A percentile compares a stretch with the other conserved stretches of the same genome.
These are phyloP conservation scores for Uria lomvia DNA, from an alignment of 2,113 vertebrate species.

Conservation along the genomic window DNA sequence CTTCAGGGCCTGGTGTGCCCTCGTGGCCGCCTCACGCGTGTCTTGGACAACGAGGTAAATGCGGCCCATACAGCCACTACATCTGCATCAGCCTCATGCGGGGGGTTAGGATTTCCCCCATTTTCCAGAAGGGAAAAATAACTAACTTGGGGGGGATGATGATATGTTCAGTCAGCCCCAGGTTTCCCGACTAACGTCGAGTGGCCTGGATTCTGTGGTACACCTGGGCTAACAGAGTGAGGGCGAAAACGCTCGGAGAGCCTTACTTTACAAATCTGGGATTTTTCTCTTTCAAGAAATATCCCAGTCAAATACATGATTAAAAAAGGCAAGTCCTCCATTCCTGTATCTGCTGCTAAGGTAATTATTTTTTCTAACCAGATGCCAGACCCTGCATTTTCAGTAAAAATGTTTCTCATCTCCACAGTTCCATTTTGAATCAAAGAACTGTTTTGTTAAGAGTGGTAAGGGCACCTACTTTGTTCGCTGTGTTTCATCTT, in stretches of 20 bases:
- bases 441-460: neutral
- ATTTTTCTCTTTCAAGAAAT: neutral
- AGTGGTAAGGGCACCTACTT: too few relatives aligned
- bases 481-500: neutral
- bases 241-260: rapidly evolving
- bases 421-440: neutral
- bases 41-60: rapidly evolving
- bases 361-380: neutral
- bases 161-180: neutral
- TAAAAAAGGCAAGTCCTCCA: neutral
- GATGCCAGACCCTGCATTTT: neutral
- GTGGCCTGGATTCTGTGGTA: neutral
- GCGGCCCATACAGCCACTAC: rapidly evolving
- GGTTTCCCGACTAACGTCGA: too few relatives aligned
- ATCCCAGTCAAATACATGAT: neutral
- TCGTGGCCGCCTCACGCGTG: rapidly evolving
- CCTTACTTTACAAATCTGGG: neutral
- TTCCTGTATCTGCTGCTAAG: neutral
- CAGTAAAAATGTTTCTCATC: neutral
- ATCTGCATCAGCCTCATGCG: rapidly evolving
- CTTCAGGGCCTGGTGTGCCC: too few relatives aligned
- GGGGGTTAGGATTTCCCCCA: neutral
- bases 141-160: too few relatives aligned
- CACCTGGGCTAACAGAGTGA: rapidly evolving
- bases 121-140: neutral